phyloP scores from a whole-genome alignment of 2,113 vertebrate genomes.

The Paradisaea rubra region DNA sequence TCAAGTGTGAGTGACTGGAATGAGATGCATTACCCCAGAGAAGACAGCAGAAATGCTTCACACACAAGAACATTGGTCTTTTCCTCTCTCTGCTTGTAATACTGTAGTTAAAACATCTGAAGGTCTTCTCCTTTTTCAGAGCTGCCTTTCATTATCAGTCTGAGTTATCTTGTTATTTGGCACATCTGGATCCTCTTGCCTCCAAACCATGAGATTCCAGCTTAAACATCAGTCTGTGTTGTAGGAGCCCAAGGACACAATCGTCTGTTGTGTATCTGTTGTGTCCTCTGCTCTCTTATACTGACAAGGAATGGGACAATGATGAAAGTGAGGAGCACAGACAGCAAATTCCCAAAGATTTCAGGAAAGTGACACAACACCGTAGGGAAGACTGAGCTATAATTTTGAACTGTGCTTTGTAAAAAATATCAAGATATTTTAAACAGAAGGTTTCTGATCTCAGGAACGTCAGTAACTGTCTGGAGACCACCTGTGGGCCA shows the following conservation, averaged over 20 bases:
- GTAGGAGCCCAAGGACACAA: neutral
- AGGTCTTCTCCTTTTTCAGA: neutral
- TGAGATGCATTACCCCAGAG: neutral
- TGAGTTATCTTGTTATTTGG: neutral
- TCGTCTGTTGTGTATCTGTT: rapidly evolving
- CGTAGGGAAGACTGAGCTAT: neutral
- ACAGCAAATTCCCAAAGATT: neutral
- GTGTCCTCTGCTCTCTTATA: neutral
- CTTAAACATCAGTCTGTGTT: neutral
- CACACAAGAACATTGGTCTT: neutral
- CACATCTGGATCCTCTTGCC: neutral
- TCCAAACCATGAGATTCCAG: neutral
- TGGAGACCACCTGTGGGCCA: neutral
- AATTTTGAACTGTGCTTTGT: neutral
- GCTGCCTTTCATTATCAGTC: neutral
- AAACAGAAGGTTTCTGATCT: neutral
- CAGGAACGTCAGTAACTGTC: neutral
- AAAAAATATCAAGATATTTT: neutral
- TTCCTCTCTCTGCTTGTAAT: neutral
- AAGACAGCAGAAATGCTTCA: neutral
- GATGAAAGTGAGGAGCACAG: neutral
- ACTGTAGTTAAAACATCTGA: neutral
- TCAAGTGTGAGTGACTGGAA: neutral
- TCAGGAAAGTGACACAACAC: neutral
- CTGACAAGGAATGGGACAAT: neutral